Base-by-base conservation (phyloP, 2,888 invertebrate genomes). In the Rhingia campestris region DNA sequence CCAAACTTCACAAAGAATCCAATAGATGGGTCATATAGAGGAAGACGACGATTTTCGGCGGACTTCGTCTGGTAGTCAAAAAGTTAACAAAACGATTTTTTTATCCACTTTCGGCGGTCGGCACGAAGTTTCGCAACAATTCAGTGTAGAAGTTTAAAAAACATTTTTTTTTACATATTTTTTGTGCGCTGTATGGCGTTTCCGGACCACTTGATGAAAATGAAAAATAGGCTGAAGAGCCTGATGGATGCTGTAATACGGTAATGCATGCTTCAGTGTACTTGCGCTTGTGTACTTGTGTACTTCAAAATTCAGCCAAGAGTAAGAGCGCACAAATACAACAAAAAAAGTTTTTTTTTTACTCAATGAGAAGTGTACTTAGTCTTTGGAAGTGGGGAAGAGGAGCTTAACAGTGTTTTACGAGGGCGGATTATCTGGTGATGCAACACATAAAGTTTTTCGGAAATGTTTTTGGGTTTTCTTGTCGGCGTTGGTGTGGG, bases 131-230 rank as follows among this genome's bases (percentile, higher is more conserved):
- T 79, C 63, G 73, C 67, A 79, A 82, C 82, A 82, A 77, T 79
- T 73, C 79, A 69, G 73, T 7, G n/a, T 61, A 47, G 41, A 63
- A 72, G 66, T 66, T 66, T 51, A 32, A 14, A 47, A 49, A 22
- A 49, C 22, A 30, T 7, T 49, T 47, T 30, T 63, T 51, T 58
- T 58, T 37, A n/a, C n/a, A n/a, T n/a, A n/a, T 58, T 56, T 51
- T 39, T 63, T 32, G 39, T 43, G n/a, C n/a, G 49, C 4, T 33
- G 63, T 37, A 51, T 73, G 67, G 74, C 61, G 73, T 79, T 82
- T 82, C 79, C 80, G 80, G 84, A 75, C 84, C 80, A 84, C 84
- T 84, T 84, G 84, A 84, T 80, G 84, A 80, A 84, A 84, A 84
- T 84, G 80, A 84, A 84, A 84, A 84, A 84, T 80, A 84, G 84